Evolutionary conservation across 2,797 vertebrate species (phyloP), one percentile per base, ranked within the genome.

Genomic region (Leptoclinus maculatus): DNA sequence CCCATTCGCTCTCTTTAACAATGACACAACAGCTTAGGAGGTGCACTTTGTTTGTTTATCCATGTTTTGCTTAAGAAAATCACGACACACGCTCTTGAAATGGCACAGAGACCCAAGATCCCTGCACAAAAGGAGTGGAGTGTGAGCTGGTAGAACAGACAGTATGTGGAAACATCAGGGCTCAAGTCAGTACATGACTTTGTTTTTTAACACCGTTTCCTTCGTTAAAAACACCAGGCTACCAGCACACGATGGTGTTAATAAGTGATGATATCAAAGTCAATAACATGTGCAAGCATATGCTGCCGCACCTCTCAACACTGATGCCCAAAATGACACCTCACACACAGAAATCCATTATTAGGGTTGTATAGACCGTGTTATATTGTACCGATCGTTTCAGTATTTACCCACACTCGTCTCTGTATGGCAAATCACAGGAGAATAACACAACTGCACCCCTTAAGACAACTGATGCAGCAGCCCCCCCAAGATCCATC

Each of bases 351-450:
- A 74, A 78, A 83, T 72, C 80, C 51, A 73, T 88, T 83, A 80
- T 78, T 77, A 16, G 45, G 69, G 78, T 66, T 68, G 53, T 89
- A 91, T 91, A 91, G 72, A 65, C 82, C 1, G 1, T 65, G 47
- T 84, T 87, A 82, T 84, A 88, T 79, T 85, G 79, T 36, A 68
- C 65, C 17, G 43, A 86, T 87, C 66, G 89, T 84, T 84, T 76
- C 9, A n/a, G n/a, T n/a, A 82, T 89, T 86, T 89, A 82, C 39
- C 71, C 81, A 74, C 88, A 71, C 78, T 81, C 54, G 39, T 83
- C 67, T 88, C 84, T 53, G 71, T 78, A 58, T n/a, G 75, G 74
- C 65, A 82, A 83, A 81, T 86, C 86, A 63, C 66, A 63, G 43
- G 77, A 87, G 79, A 83, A 69, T 74, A 84, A 72, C 53, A 79